A percentile compares a stretch with the other conserved stretches of the same genome.
phyloP scores from a whole-genome alignment of 2,797 vertebrate genomes.

The Myiothlypis coronata region DNA sequence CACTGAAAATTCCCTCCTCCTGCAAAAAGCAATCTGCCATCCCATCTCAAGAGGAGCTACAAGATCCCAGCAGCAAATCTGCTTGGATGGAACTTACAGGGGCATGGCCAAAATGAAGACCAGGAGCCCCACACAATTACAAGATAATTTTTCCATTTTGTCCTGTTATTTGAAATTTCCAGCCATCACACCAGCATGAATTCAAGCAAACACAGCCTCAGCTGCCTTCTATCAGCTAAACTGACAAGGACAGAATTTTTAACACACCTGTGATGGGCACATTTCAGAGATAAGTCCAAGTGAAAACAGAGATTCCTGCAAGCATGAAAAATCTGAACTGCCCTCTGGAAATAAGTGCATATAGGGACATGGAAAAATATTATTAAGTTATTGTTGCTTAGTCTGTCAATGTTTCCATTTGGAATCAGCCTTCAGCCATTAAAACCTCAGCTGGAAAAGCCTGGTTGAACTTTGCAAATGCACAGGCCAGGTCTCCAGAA shows the following conservation, averaged over 20 bases:
- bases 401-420: conserved; percentile 19
- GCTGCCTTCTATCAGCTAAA: neutral
- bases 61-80: neutral
- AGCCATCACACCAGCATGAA: neutral
- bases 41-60: neutral
- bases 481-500: neutral
- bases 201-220: neutral
- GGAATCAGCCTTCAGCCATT: neutral
- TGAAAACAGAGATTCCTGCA: neutral
- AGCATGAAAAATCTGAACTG: neutral
- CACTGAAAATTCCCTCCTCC: neutral
- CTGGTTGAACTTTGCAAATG: neutral
- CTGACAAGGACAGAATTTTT: neutral
- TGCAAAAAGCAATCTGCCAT: neutral
- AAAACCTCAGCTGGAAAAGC: neutral
- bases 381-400: neutral
- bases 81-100: neutral
- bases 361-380: neutral
- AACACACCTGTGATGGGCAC: neutral
- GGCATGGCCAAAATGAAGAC: neutral
- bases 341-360: neutral
- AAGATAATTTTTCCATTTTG: neutral
- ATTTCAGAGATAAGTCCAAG: neutral
- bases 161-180: neutral
- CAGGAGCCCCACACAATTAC: neutral